These are phyloP conservation scores for Semotilus atromaculatus DNA, from an alignment of 2,797 vertebrate species.

Conservation along the genomic window DNA sequence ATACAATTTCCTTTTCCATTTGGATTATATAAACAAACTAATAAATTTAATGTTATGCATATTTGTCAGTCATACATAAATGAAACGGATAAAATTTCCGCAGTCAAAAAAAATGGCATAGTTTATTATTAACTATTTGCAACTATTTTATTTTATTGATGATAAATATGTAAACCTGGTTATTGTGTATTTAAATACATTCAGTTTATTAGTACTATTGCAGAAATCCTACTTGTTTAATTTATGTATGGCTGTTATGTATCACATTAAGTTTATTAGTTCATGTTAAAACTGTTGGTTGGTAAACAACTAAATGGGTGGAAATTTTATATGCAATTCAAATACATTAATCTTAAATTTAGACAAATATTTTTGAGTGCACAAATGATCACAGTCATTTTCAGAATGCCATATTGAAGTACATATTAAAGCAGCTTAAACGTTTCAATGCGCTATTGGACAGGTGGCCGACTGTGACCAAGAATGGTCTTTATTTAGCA, in stretches of 20 bases:
- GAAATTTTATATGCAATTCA: not conserved
- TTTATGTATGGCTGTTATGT: not conserved
- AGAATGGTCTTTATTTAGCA: constrained; percentile 26
- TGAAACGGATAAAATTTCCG: not conserved
- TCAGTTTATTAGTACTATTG: not conserved
- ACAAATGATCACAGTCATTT: constrained; percentile 26
- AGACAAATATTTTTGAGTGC: not conserved
- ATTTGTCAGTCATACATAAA: not conserved
- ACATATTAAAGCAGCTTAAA: not conserved
- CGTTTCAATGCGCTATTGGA: not conserved
- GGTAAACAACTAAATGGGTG: not conserved
- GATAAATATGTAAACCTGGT: not conserved
- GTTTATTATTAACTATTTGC: not conserved
- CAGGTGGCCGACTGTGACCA: not conserved
- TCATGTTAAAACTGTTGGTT: not conserved
- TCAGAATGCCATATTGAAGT: not conserved
- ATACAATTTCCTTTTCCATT: not conserved
- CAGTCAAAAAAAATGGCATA: not conserved
- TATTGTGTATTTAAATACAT: not conserved
- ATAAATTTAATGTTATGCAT: not conserved
- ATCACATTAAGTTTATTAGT: not conserved
- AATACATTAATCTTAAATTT: not conserved
- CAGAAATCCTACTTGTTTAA: not conserved
- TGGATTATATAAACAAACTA: not conserved
- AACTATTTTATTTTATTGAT: not conserved